Conservation (phyloP, 2,797 vertebrate species). For the Poeciliopsis paucimaculata region DNA sequence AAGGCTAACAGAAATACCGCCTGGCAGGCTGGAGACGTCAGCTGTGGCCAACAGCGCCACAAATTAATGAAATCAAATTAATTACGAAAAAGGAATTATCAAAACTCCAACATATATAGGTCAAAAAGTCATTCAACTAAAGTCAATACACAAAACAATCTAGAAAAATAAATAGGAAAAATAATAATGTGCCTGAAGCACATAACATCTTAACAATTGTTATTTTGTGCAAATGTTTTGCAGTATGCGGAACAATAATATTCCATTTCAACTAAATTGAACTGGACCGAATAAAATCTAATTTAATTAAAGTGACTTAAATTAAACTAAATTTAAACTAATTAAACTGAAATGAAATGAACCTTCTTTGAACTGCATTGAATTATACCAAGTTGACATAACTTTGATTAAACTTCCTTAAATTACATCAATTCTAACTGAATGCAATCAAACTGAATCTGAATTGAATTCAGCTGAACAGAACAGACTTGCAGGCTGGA, state of each 20-base stretch:
- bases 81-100: too few relatives aligned
- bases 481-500: background rate
- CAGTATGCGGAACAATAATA: background rate
- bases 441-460: background rate
- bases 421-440: background rate
- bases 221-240: background rate
- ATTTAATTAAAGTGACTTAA: background rate
- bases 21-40: too few relatives aligned
- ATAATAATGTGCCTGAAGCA: too few relatives aligned
- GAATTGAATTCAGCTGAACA: background rate
- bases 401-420: background rate
- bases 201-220: background rate
- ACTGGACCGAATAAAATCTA: background rate
- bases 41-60: too few relatives aligned
- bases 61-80: too few relatives aligned
- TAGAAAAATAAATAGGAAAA: too few relatives aligned
- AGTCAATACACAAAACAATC: too few relatives aligned
- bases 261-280: background rate
- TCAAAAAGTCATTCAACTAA: too few relatives aligned
- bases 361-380: background rate
- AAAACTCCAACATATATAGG: too few relatives aligned
- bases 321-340: background rate
- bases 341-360: background rate
- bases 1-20: too few relatives aligned
- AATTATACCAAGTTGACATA: background rate